A percentile compares a stretch with the other conserved stretches of the same genome.
Conservation (phyloP, 2,888 invertebrate species). For the Zygothrica quintamaculata region DNA sequence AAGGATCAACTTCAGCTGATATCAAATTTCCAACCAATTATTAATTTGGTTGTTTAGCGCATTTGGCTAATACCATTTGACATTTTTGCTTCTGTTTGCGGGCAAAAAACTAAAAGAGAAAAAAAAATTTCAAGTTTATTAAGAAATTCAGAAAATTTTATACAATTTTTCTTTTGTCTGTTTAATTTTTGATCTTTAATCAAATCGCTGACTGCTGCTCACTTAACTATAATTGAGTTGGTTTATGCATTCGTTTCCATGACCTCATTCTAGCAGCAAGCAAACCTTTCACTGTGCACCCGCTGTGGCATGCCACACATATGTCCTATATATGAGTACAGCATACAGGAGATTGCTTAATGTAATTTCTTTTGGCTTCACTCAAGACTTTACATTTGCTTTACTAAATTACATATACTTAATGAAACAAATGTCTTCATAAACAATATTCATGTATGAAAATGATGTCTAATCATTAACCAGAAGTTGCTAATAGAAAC, state of each 20-base stretch:
- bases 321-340: slow-evolving; percentile 24
- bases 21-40: slow-evolving; percentile 63
- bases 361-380: slow-evolving; percentile 21
- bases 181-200: background rate
- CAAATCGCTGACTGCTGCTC: background rate
- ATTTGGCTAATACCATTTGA: slow-evolving; percentile 49
- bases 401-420: slow-evolving; percentile 16
- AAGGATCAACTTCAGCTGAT: slow-evolving; percentile 29
- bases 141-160: too few relatives aligned
- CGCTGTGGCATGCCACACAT: slow-evolving; percentile 39
- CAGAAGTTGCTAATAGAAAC: slow-evolving; percentile 1
- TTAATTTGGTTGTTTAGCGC: slow-evolving; percentile 56
- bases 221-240: background rate
- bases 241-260: slow-evolving; percentile 25
- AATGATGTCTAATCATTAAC: slow-evolving; percentile 34
- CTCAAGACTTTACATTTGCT: too few relatives aligned
- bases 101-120: background rate
- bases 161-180: background rate
- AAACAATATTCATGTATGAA: slow-evolving; percentile 43
- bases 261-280: slow-evolving; percentile 23
- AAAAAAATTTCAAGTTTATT: background rate
- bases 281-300: slow-evolving; percentile 51
- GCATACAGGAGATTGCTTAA: slow-evolving; percentile 34
- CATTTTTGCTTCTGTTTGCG: slow-evolving; percentile 68
- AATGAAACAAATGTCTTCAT: slow-evolving; percentile 45